These are phyloP conservation scores for Atopsyche davidsoni DNA, from an alignment of 1,140 invertebrate genomes.

Conservation along the genomic window DNA sequence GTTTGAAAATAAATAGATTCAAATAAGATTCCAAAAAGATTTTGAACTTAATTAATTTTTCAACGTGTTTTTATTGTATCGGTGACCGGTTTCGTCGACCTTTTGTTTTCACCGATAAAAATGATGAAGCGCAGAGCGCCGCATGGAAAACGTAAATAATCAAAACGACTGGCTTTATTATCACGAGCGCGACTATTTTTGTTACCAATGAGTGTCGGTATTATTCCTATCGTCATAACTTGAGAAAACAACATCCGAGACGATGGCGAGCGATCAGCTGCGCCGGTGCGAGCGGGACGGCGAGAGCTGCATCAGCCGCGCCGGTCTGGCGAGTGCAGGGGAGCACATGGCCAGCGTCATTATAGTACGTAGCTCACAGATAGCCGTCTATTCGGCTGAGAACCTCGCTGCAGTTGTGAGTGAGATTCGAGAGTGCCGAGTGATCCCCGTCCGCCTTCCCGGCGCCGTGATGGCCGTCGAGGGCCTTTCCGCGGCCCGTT, in stretches of 20 bases:
- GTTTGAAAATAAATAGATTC: too few species aligned
- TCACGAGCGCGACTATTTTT: background rate
- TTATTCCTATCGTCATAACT: slow-evolving; percentile 10
- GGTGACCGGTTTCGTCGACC: too few species aligned
- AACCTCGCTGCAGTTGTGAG: background rate
- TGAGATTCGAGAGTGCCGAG: too few species aligned
- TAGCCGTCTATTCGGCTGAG: slow-evolving; percentile 11
- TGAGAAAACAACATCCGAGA: slow-evolving; percentile 12
- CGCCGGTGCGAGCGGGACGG: slow-evolving; percentile 8
- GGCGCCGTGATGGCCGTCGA: slow-evolving; percentile 5
- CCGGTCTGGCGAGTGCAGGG: slow-evolving; percentile 9
- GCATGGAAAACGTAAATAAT: too few species aligned
- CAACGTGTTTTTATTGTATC: too few species aligned
- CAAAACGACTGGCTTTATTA: slow-evolving; percentile 27
- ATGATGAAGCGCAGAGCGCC: too few species aligned
- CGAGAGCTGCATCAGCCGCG: slow-evolving; percentile 8
- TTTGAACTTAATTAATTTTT: too few species aligned
- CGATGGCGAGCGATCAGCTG: background rate
- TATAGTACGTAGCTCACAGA: slow-evolving; percentile 24
- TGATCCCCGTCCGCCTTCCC: too few species aligned
- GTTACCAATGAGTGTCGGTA: too few species aligned
- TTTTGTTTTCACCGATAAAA: too few species aligned
- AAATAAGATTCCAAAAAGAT: too few species aligned
- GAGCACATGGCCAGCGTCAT: slow-evolving; percentile 18
- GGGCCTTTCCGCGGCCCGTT: background rate